Evolutionary conservation across 2,888 invertebrate species (phyloP).

Genomic region (Liopterus haemorrhoidalis): DNA sequence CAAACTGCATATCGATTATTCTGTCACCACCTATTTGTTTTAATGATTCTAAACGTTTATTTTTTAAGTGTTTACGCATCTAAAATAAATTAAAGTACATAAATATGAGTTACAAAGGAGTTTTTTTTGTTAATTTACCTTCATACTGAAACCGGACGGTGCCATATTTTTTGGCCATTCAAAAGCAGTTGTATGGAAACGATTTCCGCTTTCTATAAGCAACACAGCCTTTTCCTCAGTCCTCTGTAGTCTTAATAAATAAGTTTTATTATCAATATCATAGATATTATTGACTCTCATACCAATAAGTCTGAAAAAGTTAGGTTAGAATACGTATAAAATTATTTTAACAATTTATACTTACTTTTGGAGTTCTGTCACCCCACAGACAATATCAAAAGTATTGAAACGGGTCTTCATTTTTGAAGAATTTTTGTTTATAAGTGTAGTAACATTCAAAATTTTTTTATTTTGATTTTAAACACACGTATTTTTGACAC

Average conservation of each 20-base stretch:
- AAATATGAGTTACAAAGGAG: conserved; percentile 6
- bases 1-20: conserved; percentile 93
- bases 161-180: conserved; percentile 98
- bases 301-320: conserved; percentile 64
- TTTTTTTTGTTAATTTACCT: conserved; percentile 51
- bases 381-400: conserved; percentile 83
- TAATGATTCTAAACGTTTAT: conserved; percentile 84
- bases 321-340: conserved; percentile 18
- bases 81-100: conserved; percentile 43
- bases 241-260: conserved; percentile 79
- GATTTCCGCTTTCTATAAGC: conserved; percentile 87
- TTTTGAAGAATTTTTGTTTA: conserved; percentile 31
- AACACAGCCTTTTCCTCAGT: conserved; percentile 83
- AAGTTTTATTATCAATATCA: conserved; percentile 94
- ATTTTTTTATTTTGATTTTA: too few relatives aligned
- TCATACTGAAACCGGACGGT: conserved; percentile 97
- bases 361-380: conserved; percentile 82
- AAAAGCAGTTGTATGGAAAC: conserved; percentile 90
- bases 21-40: conserved; percentile 88
- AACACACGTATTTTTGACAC: too few relatives aligned
- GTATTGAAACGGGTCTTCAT: conserved; percentile 96
- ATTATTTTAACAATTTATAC: conserved; percentile 29
- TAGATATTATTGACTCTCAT: conserved; percentile 96
- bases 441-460: background rate
- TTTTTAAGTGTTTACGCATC: conserved; percentile 93